Conservation (phyloP, 2,888 invertebrate genomes). For the Dryomyza anilis region DNA sequence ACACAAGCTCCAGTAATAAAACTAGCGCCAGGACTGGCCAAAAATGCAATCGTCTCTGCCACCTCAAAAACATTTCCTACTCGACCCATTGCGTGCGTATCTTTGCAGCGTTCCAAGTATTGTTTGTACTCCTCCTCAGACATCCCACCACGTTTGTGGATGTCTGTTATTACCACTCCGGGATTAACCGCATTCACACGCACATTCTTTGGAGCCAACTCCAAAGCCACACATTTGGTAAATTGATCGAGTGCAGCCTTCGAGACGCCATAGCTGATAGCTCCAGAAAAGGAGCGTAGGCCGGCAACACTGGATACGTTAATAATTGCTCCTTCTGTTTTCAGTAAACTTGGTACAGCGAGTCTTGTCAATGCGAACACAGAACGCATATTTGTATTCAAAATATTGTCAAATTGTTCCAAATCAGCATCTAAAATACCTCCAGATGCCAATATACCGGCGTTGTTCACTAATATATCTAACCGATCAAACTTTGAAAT, state of each 20-base stretch:
- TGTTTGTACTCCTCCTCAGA: constrained; percentile 74
- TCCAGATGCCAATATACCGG: constrained; percentile 79
- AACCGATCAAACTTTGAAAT: constrained; percentile 69
- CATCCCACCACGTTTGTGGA: constrained; percentile 82
- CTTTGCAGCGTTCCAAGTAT: constrained; percentile 78
- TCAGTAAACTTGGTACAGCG: constrained; percentile 78
- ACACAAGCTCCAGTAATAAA: constrained; percentile 76
- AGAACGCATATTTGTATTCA: constrained; percentile 83
- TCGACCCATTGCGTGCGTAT: constrained; percentile 87
- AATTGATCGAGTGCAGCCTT: constrained; percentile 94
- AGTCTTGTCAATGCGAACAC: constrained; percentile 79
- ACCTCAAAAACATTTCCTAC: constrained; percentile 82
- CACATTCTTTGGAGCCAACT: constrained; percentile 76
- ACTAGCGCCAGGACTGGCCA: constrained; percentile 76
- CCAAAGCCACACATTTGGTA: constrained; percentile 84
- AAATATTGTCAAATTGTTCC: constrained; percentile 81
- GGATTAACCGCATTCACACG: constrained; percentile 92
- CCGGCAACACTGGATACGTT: constrained; percentile 95
- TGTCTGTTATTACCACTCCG: constrained; percentile 84
- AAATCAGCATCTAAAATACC: constrained; percentile 78
- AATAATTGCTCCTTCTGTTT: constrained; percentile 81
- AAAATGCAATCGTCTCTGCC: constrained; percentile 83
- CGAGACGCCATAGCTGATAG: constrained; percentile 88
- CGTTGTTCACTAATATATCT: constrained; percentile 84
- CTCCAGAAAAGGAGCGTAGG: constrained; percentile 81